Percentiles rank a stretch among this genome's conserved stretches.
Conservation (phyloP, 2,797 vertebrate species). For the Cygnus olor region DNA sequence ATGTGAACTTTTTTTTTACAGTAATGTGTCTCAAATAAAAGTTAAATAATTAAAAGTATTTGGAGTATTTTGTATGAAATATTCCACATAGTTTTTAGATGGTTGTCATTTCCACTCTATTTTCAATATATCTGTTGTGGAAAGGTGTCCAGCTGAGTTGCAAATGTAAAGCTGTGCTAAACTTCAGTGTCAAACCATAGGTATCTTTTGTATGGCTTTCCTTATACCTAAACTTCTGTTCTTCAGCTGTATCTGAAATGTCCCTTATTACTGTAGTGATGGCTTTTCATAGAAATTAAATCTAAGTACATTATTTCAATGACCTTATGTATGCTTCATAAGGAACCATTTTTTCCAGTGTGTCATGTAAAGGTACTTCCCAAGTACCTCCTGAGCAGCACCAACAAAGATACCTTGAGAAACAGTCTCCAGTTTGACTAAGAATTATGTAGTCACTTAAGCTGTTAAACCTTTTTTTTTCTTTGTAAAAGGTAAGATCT, state of each 20-base stretch:
- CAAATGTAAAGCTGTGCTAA: neutral
- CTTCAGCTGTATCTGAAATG: neutral
- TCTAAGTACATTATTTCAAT: neutral
- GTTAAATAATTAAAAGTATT: conserved; percentile 76
- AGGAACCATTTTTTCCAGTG: neutral
- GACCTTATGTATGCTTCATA: neutral
- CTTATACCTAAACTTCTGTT: neutral
- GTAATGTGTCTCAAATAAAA: conserved; percentile 85
- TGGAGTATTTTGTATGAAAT: conserved; percentile 68
- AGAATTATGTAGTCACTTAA: neutral
- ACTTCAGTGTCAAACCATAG: neutral
- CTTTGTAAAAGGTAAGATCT: neutral
- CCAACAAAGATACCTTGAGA: neutral
- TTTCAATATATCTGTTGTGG: neutral
- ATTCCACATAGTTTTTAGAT: neutral
- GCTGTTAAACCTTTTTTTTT: neutral
- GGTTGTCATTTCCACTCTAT: neutral
- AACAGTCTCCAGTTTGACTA: neutral
- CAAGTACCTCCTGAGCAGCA: neutral
- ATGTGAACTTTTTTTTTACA: conserved; percentile 84
- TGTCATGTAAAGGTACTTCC: neutral
- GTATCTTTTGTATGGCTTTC: neutral
- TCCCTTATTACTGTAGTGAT: neutral
- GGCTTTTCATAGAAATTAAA: neutral
- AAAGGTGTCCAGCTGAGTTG: neutral